phyloP scores from a whole-genome alignment of 2,797 vertebrate species.

The Chlorospingus semifuscus region DNA sequence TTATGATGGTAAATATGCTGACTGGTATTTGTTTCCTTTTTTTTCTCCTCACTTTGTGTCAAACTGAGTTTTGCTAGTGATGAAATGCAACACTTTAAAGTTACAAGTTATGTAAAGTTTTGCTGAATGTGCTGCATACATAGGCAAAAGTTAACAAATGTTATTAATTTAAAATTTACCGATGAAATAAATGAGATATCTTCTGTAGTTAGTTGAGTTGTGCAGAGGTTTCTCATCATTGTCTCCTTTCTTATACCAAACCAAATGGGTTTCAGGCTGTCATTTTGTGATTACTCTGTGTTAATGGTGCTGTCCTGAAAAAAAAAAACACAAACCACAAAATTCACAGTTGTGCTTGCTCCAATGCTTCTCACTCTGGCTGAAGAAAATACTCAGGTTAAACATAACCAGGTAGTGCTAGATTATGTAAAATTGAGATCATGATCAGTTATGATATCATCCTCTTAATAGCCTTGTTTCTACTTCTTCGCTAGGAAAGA shows the following conservation, averaged over 20 bases:
- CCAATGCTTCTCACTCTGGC: background rate
- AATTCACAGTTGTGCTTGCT: background rate
- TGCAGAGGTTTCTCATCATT: conserved; percentile 4
- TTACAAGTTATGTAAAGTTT: conserved; percentile 26
- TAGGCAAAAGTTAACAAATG: conserved; percentile 54
- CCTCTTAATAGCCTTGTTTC: background rate
- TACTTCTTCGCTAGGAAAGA: background rate
- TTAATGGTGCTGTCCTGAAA: background rate
- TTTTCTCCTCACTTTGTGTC: conserved; percentile 1
- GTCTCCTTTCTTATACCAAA: background rate
- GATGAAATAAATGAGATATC: conserved; percentile 60
- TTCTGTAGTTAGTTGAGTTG: conserved; percentile 58
- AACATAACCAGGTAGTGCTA: rapidly evolving
- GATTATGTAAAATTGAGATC: background rate
- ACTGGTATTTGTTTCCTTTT: background rate
- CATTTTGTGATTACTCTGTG: background rate
- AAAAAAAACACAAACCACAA: background rate
- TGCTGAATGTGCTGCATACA: conserved; percentile 50
- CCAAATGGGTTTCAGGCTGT: background rate
- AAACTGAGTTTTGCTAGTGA: conserved; percentile 15
- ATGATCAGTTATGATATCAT: background rate
- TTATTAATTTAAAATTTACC: conserved; percentile 56
- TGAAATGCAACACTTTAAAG: conserved; percentile 30
- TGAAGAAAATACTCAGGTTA: background rate
- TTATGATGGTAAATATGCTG: background rate